These are phyloP conservation scores for Rhyacophila brunnea DNA, from an alignment of 1,140 invertebrate species.

Conservation along the genomic window DNA sequence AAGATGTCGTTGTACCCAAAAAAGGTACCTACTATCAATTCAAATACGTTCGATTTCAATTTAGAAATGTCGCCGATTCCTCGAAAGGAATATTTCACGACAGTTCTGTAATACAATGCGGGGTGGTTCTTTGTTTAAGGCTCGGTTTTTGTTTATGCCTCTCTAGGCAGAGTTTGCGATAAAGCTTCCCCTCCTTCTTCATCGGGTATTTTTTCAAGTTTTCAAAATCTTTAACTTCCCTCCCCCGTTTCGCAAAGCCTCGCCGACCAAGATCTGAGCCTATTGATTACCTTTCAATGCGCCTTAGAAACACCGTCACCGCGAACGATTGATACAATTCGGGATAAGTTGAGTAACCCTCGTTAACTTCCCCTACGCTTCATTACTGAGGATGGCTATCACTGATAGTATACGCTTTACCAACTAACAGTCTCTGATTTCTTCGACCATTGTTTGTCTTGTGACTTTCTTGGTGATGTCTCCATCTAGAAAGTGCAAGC, in stretches of 20 bases:
- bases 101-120: neutral
- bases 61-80: slow-evolving; percentile 19
- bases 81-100: slow-evolving; percentile 26
- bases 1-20: too few relatives aligned
- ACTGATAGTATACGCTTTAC: too few relatives aligned
- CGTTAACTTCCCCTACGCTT: too few relatives aligned
- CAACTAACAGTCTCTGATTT: too few relatives aligned
- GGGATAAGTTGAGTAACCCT: too few relatives aligned
- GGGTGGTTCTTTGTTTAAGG: slow-evolving; percentile 21
- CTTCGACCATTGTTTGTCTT: too few relatives aligned
- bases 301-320: slow-evolving; percentile 23
- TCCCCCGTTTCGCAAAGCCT: neutral
- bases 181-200: slow-evolving; percentile 10
- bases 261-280: slow-evolving; percentile 15
- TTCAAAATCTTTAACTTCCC: slow-evolving; percentile 2
- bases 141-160: slow-evolving; percentile 26
- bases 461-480: too few relatives aligned
- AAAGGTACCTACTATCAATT: slow-evolving; percentile 22
- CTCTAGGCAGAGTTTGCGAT: slow-evolving; percentile 11
- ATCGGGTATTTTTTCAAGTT: slow-evolving; percentile 18
- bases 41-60: slow-evolving; percentile 21
- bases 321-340: neutral
- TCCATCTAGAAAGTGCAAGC: too few relatives aligned
- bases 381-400: too few relatives aligned
- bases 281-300: slow-evolving; percentile 34